phyloP scores from a whole-genome alignment of 2,113 vertebrate species.

The Nycticorax nycticorax region DNA sequence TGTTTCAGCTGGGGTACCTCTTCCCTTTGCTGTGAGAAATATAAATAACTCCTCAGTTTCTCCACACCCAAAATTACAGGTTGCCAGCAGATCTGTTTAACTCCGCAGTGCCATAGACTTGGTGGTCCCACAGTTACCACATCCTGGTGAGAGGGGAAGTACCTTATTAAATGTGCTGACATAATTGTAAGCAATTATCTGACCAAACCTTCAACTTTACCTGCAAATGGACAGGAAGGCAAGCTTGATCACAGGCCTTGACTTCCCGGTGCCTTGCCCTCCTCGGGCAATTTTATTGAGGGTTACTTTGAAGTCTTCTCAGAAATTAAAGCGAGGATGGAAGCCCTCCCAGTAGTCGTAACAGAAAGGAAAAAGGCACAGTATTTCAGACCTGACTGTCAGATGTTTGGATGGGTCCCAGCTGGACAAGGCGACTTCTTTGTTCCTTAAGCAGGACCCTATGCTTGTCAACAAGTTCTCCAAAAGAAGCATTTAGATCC shows the following conservation, averaged over 20 bases:
- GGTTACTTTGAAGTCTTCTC: not conserved
- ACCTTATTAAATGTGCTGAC: not conserved
- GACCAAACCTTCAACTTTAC: conserved; percentile 6
- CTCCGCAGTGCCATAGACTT: not conserved
- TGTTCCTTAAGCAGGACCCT: not conserved
- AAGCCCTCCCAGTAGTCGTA: not conserved
- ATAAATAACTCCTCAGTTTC: not conserved
- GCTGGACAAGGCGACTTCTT: not conserved
- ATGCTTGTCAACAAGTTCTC: not conserved
- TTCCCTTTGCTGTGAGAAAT: not conserved
- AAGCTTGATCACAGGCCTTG: not conserved
- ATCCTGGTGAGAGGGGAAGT: conserved; percentile 1
- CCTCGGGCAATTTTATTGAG: not conserved
- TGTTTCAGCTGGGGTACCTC: not conserved
- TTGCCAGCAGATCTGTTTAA: not conserved
- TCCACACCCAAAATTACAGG: not conserved
- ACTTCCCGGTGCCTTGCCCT: not conserved
- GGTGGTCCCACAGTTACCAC: not conserved
- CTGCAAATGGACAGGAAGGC: not conserved
- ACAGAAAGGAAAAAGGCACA: not conserved
- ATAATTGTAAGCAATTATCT: conserved; percentile 1
- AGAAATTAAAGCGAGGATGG: not conserved
- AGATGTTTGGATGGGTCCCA: not conserved
- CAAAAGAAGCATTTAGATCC: not conserved
- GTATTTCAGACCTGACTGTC: not conserved